Conservation (phyloP, 2,113 vertebrate species). For the Aviceda subcristata region DNA sequence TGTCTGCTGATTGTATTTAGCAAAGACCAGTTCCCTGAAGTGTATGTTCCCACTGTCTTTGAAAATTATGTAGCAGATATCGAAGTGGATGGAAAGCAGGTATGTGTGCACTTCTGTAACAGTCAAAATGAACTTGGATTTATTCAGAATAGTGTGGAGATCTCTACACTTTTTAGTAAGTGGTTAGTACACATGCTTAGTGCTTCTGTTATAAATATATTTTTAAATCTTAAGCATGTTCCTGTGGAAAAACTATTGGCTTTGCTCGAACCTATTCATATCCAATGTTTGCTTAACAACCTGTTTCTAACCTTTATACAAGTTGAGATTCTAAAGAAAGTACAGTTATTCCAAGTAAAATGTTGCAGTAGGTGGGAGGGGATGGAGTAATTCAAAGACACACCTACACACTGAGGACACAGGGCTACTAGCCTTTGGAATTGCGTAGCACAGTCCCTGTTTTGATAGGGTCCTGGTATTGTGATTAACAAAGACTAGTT, state of each 20-base stretch:
- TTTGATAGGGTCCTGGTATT: neutral
- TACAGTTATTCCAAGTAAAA: neutral
- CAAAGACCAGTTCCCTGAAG: conserved; percentile 98
- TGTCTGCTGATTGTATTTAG: conserved; percentile 98
- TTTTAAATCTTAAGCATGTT: neutral
- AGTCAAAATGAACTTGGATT: neutral
- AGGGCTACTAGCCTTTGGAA: neutral
- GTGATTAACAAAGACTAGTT: neutral
- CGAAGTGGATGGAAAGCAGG: conserved; percentile 97
- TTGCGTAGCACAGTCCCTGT: neutral
- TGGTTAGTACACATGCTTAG: neutral
- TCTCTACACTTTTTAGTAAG: neutral
- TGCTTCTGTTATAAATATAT: neutral
- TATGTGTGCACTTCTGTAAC: conserved; percentile 44
- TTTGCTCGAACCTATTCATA: neutral
- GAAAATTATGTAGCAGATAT: conserved; percentile 99
- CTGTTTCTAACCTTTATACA: neutral
- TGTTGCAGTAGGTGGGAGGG: neutral
- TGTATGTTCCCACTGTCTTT: conserved; percentile 97
- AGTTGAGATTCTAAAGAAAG: neutral
- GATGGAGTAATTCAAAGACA: neutral
- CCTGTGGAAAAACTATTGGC: neutral
- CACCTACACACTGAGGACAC: neutral
- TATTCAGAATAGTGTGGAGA: neutral
- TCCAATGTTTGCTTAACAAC: neutral